Conservation (phyloP, 2,113 vertebrate genomes). For the Corydoras sp. region DNA sequence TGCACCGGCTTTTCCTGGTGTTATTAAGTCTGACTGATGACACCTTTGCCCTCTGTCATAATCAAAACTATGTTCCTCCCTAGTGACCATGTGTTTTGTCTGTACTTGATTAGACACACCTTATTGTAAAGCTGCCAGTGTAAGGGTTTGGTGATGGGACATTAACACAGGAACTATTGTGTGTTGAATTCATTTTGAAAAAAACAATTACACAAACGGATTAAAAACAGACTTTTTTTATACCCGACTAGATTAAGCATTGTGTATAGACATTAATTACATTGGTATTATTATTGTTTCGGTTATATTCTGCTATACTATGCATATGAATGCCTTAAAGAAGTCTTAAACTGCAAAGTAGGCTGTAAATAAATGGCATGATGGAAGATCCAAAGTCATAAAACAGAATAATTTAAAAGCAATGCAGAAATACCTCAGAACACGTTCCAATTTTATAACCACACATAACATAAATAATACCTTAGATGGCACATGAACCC, state of each 20-base stretch:
- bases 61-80: slow-evolving; percentile 35
- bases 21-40: slow-evolving; percentile 42
- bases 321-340: no score
- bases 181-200: slow-evolving; percentile 19
- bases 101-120: slow-evolving; percentile 27
- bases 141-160: slow-evolving; percentile 20
- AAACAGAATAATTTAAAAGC: no score
- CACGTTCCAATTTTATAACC: no score
- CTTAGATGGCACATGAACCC: no score
- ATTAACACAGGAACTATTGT: not conserved
- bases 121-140: slow-evolving; percentile 28
- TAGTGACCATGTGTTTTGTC: slow-evolving; percentile 22
- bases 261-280: slow-evolving; percentile 1
- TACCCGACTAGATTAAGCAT: slow-evolving; percentile 38
- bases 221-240: slow-evolving; percentile 43
- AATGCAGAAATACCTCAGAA: no score
- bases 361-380: no score
- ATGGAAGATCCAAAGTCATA: no score
- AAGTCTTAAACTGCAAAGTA: no score
- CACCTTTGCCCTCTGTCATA: slow-evolving; percentile 47
- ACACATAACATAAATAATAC: no score
- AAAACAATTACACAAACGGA: slow-evolving; percentile 54
- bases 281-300: no score
- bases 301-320: no score
- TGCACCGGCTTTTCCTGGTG: slow-evolving; percentile 56